Base-by-base conservation (phyloP, 2,113 vertebrate genomes). In the Hypocryptadius cinnamomeus region DNA sequence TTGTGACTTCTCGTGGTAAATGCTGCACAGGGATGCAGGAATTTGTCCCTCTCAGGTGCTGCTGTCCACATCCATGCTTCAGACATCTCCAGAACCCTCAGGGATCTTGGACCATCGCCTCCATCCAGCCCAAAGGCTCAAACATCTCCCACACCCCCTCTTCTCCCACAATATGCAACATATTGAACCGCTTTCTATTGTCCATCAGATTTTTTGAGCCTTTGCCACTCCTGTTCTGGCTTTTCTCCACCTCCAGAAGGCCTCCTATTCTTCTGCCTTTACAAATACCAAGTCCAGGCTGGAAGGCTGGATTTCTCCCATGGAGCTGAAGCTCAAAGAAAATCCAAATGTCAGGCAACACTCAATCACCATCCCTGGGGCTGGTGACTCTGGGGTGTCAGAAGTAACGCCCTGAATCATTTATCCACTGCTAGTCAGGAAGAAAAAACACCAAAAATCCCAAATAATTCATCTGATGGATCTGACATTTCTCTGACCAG, bases 161-260 rank as follows among this genome's bases (percentile, higher is more conserved):
- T 65, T 68, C 77, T 89, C 69, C 39, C 65, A 13, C 27, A 66
- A 54, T 17, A n/a, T 6, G 16, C 56, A 54, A 63, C 42, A 39
- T 6, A 86, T 76, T 54, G 76, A 91, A 69, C 33, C 44, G 40
- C 40, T 95, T 94, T 93, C 77, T 89, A 37, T 79, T 79, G 86
- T 81, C 92, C 80, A 35, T 53, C 42, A 24, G 83, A 87, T 27
- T 47, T 88, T 93, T 76, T 39, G 61, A 89, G 77, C 60, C 40
- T 81, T 83, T 66, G 31, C 37, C 59, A 28, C 45, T 60, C 86
- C 66, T 2, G 0, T 61, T 78, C 89, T 96, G 94, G 86, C 86
- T 85, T n/a, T 86, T 76, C 28, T 92, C 77, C 92, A 84, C 69
- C 44, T 79, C 72, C 82, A 64, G 44, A 93, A 94, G 79, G 76